Conservation (phyloP, 2,888 invertebrate species). For the Erannis defoliaria region DNA sequence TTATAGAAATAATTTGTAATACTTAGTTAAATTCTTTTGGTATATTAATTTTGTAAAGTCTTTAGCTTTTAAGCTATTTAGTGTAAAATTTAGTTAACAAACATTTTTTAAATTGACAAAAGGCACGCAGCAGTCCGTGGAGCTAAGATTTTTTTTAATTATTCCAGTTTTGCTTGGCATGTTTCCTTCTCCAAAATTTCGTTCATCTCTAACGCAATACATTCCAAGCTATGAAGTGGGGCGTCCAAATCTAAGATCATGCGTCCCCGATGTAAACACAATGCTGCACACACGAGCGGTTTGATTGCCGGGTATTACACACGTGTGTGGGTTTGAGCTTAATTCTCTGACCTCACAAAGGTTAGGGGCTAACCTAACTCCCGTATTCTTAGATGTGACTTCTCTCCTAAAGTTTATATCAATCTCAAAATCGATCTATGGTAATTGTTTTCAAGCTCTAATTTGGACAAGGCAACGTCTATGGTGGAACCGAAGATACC, state of each 20-base stretch:
- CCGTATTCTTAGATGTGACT: not conserved
- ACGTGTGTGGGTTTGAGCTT: constrained; percentile 30
- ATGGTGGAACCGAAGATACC: too few species aligned
- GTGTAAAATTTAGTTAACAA: too few species aligned
- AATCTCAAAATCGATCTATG: too few species aligned
- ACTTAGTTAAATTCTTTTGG: too few species aligned
- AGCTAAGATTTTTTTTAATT: too few species aligned
- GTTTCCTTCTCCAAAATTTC: constrained; percentile 39
- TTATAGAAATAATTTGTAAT: too few species aligned
- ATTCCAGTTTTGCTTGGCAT: not conserved
- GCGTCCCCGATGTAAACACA: constrained; percentile 60
- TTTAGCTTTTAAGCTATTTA: too few species aligned
- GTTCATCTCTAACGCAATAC: constrained; percentile 41
- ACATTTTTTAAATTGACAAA: too few species aligned
- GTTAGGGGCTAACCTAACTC: constrained; percentile 17
- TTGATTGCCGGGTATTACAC: constrained; percentile 41
- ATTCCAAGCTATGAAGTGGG: constrained; percentile 66
- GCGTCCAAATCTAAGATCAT: constrained; percentile 79
- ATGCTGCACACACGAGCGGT: constrained; percentile 50
- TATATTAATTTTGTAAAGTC: too few species aligned
- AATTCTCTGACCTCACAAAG: constrained; percentile 19
- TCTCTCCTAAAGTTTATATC: not conserved
- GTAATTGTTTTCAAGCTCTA: too few species aligned
- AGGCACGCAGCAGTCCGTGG: too few species aligned
- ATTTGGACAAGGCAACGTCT: too few species aligned